Base-by-base conservation (phyloP, 2,797 vertebrate genomes). In the Galagoides demidoff region DNA sequence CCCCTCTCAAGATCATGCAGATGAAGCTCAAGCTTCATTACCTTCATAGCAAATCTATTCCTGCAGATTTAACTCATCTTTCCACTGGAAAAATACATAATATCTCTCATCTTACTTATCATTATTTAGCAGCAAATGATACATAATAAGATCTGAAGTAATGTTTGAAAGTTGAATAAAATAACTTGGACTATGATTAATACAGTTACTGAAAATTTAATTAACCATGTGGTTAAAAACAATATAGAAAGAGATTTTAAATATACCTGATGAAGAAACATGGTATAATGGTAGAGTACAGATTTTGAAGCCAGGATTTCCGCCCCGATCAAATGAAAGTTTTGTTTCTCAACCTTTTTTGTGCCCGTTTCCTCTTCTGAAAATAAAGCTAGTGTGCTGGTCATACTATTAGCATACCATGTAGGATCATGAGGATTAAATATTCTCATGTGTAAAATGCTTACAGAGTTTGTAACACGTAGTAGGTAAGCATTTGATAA, bases 401-500 rank as follows among this genome's bases (percentile, higher is more conserved):
- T 52, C 29, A 93, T 82, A 88, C 61, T 82, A 34, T 29, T 74
- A 83, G 31, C 6, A 29, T 68, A 45, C 85, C 2, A 27, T 31
- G 23, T 25, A 45, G 6, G 2, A 19, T 90, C 29, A 4, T 85
- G 59, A 95, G 11, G 11, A 57, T 79, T 83, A 66, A 78, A 59
- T 22, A 17, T 71, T 63, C 37, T 59, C 57, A 85, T 3, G 20
- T 57, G 19, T 55, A 97, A 86, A 93, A 89, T 25, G 4, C 49
- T 87, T 73, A 37, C 39, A 37, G 5, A 76, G 13, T 95, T 85
- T 52, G 95, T 43, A 89, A 74, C 13, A 86, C 22, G 82, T 20
- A 68, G 19, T 91, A 91, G 61, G 16, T 89, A 91, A 57, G 16
- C 34, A 91, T 52, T 85, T 91, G 29, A 29, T 83, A 90, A 66